Base-by-base conservation (phyloP, 2,888 invertebrate genomes). In the Drosophila putrida region DNA sequence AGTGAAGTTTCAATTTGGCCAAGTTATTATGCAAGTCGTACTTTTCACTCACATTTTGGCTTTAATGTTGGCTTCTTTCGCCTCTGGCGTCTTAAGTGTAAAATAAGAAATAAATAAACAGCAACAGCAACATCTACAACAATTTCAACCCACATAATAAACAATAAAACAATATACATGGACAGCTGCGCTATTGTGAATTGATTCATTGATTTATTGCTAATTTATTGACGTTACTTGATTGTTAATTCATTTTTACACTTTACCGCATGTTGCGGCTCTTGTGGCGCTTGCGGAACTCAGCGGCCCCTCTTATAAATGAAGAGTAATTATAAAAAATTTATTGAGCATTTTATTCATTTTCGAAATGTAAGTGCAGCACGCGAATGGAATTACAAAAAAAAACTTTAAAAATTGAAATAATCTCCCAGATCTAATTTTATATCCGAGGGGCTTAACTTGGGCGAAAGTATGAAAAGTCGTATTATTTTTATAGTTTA, bases 141-240 rank as follows among this genome's bases (percentile, higher is more conserved):
- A 77, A 73, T 80, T 73, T 74, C 66, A 67, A 61, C 89, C 89
- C 89, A 86, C 83, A 75, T 83, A 60, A 41, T 44, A 43, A 54
- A 69, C 62, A 71, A 77, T 63, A 59, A 61, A 66, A 70, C 75
- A 63, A 75, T 67, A 64, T n/a, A n/a, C n/a, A n/a, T 75, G 55
- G 79, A 75, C 69, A 59, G 68, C 72, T 49, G 46, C 47, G 71
- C 73, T 62, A 73, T 80, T 70, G 60, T 77, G 75, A 62, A 70
- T 86, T 63, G 84, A 87, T 81, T 81, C 71, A 75, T 86, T 62
- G 84, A 87, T 84, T 81, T 84, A 89, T 87, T 68, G 89, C 88
- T 81, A 85, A 89, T 89, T 89, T 81, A 85, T 79, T 74, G 65
- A 65, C 63, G 68, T 62, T 65, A 64, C 65, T 69, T 69, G 65